A percentile compares a stretch with the other conserved stretches of the same genome.
phyloP scores from a whole-genome alignment of 2,888 invertebrate genomes.

The Cryptocheilus praepositus region DNA sequence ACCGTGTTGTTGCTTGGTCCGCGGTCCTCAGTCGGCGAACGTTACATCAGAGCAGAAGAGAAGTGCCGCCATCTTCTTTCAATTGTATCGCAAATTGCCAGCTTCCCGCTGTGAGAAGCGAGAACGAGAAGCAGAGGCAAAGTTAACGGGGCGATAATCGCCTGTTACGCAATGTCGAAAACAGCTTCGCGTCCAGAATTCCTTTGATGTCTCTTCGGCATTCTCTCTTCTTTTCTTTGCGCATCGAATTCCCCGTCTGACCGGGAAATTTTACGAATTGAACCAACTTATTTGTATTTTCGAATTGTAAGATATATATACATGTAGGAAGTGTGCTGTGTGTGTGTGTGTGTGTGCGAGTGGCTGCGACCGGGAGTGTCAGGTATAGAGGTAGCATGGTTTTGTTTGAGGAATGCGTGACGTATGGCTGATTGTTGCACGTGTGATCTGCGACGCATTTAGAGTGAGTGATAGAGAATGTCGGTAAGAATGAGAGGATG shows the following conservation, averaged over 20 bases:
- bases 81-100: constrained; percentile 69
- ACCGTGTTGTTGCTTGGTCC: neutral
- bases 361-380: too few species aligned
- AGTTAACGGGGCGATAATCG: constrained; percentile 47
- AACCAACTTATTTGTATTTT: too few species aligned
- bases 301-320: too few species aligned
- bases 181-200: constrained; percentile 42
- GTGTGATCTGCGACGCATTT: too few species aligned
- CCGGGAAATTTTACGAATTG: neutral
- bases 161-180: constrained; percentile 55
- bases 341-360: too few species aligned
- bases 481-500: too few species aligned
- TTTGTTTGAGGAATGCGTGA: too few species aligned
- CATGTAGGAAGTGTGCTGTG: too few species aligned
- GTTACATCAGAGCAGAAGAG: constrained; percentile 31
- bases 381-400: too few species aligned
- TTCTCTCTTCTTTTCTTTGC: neutral
- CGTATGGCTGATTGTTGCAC: too few species aligned
- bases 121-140: constrained; percentile 18
- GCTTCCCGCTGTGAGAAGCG: constrained; percentile 42
- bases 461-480: too few species aligned
- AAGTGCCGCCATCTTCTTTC: constrained; percentile 62
- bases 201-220: constrained; percentile 11
- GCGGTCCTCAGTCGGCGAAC: neutral
- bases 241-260: constrained; percentile 40